Base-by-base conservation (phyloP, 2,797 vertebrate species). In the Bovichtus diacanthus region DNA sequence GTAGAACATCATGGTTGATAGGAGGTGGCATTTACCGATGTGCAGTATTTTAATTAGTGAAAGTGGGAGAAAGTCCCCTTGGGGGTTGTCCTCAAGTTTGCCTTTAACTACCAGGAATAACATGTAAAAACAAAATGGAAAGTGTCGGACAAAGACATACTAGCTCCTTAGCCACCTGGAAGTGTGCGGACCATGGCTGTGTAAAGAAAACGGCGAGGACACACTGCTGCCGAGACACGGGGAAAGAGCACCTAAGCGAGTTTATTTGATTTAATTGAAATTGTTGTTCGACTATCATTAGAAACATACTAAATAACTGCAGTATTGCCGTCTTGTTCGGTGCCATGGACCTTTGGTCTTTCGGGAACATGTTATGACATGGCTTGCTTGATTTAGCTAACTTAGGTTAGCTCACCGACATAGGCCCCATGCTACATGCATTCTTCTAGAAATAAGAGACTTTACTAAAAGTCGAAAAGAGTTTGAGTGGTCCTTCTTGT, bases 291-390 rank as follows among this genome's bases (percentile, higher is more conserved):
- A 15, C 13, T 25, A 5, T 25, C 1, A 15, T 2, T 9, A 3
- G 19, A 51, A 16, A 16, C 6, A 15, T 0, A 1, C 8, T 36
- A 11, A 11, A 49, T 43, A 10, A 19, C 8, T n/a, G 2, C 1
- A 11, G 1, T 9, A 9, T 29, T 55, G 3, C 11, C n/a, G 49
- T 15, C 9, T 34, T 27, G 44, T 29, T 12, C 3, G 5, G 41
- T 23, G 44, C 21, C 6, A 4, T 11, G 13, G 21, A 49, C 6
- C 25, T 12, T 44, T 9, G 31, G 10, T 38, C 25, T 41, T 44
- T 31, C n/a, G 34, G 21, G 4, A 25, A 58, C 79, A 80, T 86
- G 85, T 84, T 83, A 18, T 76, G 82, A 78, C 91, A 86, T 87
- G 76, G 83, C 76, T 49, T 3, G 3, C 23, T 41, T 63, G 64